A percentile compares a stretch with the other conserved stretches of the same genome.
Conservation (phyloP, 1,140 invertebrate species). For the Melanaphis sacchari region DNA sequence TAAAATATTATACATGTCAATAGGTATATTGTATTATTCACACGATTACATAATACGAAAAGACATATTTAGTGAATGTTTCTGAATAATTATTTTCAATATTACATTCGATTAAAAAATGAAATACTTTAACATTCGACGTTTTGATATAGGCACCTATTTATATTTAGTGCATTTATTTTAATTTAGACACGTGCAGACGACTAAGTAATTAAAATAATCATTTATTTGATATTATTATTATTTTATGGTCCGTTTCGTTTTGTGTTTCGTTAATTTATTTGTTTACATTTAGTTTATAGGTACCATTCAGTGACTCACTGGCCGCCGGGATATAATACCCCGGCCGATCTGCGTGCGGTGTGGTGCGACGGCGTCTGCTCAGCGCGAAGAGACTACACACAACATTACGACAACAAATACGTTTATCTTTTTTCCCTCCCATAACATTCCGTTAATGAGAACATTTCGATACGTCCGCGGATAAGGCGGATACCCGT, state of each 20-base stretch:
- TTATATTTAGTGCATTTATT: not conserved
- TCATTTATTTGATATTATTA: not conserved
- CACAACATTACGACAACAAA: not conserved
- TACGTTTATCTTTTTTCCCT: conserved; percentile 29
- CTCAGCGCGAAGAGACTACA: not conserved
- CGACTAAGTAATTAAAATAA: not conserved
- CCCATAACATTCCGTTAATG: conserved; percentile 50
- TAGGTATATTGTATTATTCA: no score
- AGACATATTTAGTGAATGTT: no score
- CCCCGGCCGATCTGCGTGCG: not conserved
- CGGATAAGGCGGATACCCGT: conserved; percentile 35
- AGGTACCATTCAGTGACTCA: not conserved
- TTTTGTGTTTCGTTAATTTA: not conserved
- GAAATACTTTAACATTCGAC: no score
- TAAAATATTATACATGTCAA: no score
- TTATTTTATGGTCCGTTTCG: not conserved
- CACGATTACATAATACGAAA: no score
- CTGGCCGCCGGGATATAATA: not conserved
- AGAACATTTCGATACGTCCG: conserved; percentile 47
- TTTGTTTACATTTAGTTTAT: no score
- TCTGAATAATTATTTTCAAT: no score
- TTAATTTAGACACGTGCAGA: not conserved
- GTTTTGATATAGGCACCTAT: not conserved
- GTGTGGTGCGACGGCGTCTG: not conserved
- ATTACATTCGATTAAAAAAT: no score